Evolutionary conservation across 2,797 vertebrate species (phyloP).

Genomic region (Catamblyrhynchus diadema): DNA sequence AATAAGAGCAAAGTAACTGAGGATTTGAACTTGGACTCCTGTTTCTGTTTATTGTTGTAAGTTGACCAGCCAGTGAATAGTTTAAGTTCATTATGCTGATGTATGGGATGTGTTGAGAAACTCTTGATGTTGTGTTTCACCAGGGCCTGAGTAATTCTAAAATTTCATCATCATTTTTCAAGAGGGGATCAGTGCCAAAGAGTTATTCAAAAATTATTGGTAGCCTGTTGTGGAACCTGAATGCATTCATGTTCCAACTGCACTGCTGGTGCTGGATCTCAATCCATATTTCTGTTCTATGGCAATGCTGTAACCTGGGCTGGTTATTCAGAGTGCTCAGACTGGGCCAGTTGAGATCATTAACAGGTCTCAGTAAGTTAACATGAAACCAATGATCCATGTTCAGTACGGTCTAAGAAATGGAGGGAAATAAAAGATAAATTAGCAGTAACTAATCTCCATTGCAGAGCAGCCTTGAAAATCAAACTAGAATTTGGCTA

Average conservation of each 20-base stretch:
- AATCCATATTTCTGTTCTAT: not conserved
- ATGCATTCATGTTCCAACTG: not conserved
- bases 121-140: not conserved
- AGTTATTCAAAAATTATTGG: not conserved
- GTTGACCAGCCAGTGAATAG: not conserved
- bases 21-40: not conserved
- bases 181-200: not conserved
- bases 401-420: not conserved
- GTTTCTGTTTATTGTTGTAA: not conserved
- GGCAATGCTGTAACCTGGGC: not conserved
- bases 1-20: not conserved
- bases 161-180: not conserved
- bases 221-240: not conserved
- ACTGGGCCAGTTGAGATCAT: not conserved
- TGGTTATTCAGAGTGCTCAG: not conserved
- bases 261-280: not conserved
- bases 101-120: conserved; percentile 8
- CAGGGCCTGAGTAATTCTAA: not conserved
- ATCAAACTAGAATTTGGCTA: not conserved
- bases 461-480: not conserved
- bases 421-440: not conserved
- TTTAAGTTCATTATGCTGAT: conserved; percentile 2
- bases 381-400: not conserved
- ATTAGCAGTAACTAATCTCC: not conserved
- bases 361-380: not conserved